Percentiles rank a stretch among this genome's conserved stretches.
Conservation (phyloP, 2,113 vertebrate genomes). For the Cacatua alba region DNA sequence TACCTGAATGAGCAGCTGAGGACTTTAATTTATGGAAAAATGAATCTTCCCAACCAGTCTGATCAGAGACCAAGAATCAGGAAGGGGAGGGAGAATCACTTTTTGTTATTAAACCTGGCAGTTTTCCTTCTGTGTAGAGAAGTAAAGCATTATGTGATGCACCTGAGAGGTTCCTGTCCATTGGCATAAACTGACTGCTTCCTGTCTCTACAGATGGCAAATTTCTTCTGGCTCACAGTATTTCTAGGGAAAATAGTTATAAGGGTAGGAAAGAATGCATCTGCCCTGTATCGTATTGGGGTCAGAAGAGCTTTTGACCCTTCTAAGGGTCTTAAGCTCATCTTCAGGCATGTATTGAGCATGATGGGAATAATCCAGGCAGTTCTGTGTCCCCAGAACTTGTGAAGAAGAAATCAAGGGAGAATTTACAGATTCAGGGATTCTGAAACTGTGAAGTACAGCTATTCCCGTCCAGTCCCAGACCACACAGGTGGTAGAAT, state of each 20-base stretch:
- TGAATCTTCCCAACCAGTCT: not conserved
- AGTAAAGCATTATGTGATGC: not conserved
- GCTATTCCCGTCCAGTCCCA: not conserved
- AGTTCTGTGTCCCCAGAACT: not conserved
- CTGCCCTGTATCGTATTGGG: fast-evolving
- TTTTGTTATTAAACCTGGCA: not conserved
- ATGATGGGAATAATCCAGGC: not conserved
- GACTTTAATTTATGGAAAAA: not conserved
- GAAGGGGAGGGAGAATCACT: not conserved
- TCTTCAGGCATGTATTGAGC: not conserved
- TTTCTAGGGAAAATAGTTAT: not conserved
- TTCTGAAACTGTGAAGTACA: not conserved
- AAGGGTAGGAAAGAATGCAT: not conserved
- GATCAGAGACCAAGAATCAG: not conserved
- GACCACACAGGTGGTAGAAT: not conserved
- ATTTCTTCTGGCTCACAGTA: not conserved
- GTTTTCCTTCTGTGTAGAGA: not conserved
- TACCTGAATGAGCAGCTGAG: not conserved
- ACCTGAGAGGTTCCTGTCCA: not conserved
- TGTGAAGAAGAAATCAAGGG: not conserved
- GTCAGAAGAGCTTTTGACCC: not conserved
- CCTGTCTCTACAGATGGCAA: not conserved
- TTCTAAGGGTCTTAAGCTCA: fast-evolving
- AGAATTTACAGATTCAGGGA: fast-evolving
- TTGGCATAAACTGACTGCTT: not conserved